Conservation (phyloP, 1,140 invertebrate species). For the Acromyrmex charruanus region DNA sequence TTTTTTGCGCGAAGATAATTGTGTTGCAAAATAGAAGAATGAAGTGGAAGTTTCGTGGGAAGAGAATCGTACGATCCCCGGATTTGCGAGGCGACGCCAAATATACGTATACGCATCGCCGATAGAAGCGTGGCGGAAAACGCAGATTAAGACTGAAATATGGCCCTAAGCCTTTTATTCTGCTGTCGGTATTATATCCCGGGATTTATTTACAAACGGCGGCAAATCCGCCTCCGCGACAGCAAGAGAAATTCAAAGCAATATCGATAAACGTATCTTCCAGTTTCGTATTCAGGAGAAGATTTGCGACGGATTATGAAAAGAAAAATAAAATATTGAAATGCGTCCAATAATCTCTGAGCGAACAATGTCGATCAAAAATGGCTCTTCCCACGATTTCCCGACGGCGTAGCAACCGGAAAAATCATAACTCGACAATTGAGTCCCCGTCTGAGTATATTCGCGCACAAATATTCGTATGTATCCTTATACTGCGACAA, state of each 20-base stretch:
- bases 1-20: background rate
- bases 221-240: conserved; percentile 40
- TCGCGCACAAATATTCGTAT: background rate
- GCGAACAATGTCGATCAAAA: conserved; percentile 42
- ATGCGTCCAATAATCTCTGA: background rate
- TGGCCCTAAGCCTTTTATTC: conserved; percentile 59
- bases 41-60: background rate
- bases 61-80: background rate
- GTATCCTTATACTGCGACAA: background rate
- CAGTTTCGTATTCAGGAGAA: conserved; percentile 23
- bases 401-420: background rate
- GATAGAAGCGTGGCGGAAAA: conserved; percentile 40
- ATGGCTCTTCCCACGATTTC: background rate
- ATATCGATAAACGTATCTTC: conserved; percentile 56
- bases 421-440: conserved; percentile 26
- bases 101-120: background rate
- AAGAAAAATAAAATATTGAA: background rate
- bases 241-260: conserved; percentile 50
- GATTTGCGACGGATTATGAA: conserved; percentile 33
- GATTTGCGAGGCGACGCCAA: conserved; percentile 3
- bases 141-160: conserved; percentile 62
- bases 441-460: background rate
- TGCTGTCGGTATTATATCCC: conserved; percentile 56
- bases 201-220: conserved; percentile 60
- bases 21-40: background rate